Evolutionary conservation across 2,113 vertebrate genomes (phyloP), one percentile per base, ranked within the genome.

Genomic region (Crotalus tigris): DNA sequence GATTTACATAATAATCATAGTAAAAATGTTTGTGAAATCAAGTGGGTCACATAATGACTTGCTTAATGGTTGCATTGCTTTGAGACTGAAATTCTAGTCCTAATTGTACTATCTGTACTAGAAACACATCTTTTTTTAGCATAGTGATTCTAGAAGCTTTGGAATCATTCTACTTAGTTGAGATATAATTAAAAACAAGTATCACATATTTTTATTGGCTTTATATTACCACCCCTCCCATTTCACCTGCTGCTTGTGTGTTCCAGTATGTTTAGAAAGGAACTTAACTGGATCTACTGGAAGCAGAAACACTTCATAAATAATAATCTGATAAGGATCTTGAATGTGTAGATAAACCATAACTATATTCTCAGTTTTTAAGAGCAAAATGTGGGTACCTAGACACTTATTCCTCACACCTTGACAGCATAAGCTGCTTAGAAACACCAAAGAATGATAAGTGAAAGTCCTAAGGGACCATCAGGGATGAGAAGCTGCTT

Each of bases 401-500:
- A 39, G 17, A 81, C 17, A 81, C 3, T 81, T 81, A 39, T n/a
- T 33, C n/a, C 15, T 54, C 15, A 24, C 8, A n/a, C 10, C 51
- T 1, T 33, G 29, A 54, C 51, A 53, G 29, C 26, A 3, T 7
- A 29, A 88, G 51, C 51, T 54, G 29, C 12, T 9, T 10, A 44
- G 44, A 46, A 8, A 26, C 5, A 23, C 33, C n/a, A 11, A 17
- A 17, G 55, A 69, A 33, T 2, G 54, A 51, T 33, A 46, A 64
- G 26, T n/a, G 5, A 51, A 88, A 88, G 49, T 54, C 17, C n/a
- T n/a, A n/a, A n/a, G n/a, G n/a, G n/a, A n/a, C n/a, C n/a, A n/a
- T n/a, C n/a, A 75, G 11, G 12, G 49, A 39, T 2, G 33, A 57
- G 9, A 94, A n/a, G 49, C 13, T n/a, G 94, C 97, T 97, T 97